Evolutionary conservation across 2,888 invertebrate species (phyloP), one percentile per base, ranked within the genome.

Genomic region (Strigamia crassipes): DNA sequence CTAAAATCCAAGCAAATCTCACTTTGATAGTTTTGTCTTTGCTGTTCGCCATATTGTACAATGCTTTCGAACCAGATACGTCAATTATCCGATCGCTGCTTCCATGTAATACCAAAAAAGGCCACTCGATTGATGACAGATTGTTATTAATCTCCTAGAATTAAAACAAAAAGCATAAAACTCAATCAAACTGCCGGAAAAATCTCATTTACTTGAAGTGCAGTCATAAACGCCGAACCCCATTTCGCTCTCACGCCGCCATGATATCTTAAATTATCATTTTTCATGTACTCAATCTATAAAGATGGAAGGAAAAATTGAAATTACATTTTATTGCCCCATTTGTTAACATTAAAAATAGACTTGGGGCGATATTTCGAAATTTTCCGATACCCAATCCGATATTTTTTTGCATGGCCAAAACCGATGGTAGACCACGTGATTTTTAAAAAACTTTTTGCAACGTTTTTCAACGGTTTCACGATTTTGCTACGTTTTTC

Each of bases 231-330:
- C 41, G 85, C 85, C 1, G 85, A 84, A 18, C 86, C 87, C 86
- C 86, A 88, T 82, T 87, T 87, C 66, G 87, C 87, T 84, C 87
- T 88, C 9, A 87, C 83, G 5, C 86, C 86, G 46, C 86, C 86
- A 84, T 87, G 87, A 84, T 86, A 87, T 61, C 86, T 85, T 4
- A 88, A 84, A 9, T 88, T 87, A 84, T 88, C 88, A n/a, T 86
- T 86, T 51, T 84, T 83, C 84, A 88, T 87, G 41, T 84, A 83
- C 83, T 87, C 85, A 18, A 87, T 86, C 87, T 87, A 84, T n/a
- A 82, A 56, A n/a, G n/a, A n/a, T n/a, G n/a, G n/a, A n/a, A n/a
- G n/a, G n/a, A n/a, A n/a, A n/a, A n/a, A n/a, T n/a, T n/a, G n/a
- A n/a, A n/a, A n/a, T n/a, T n/a, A n/a, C n/a, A n/a, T n/a, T n/a